phyloP scores from a whole-genome alignment of 2,797 vertebrate genomes.

The Falco naumanni region DNA sequence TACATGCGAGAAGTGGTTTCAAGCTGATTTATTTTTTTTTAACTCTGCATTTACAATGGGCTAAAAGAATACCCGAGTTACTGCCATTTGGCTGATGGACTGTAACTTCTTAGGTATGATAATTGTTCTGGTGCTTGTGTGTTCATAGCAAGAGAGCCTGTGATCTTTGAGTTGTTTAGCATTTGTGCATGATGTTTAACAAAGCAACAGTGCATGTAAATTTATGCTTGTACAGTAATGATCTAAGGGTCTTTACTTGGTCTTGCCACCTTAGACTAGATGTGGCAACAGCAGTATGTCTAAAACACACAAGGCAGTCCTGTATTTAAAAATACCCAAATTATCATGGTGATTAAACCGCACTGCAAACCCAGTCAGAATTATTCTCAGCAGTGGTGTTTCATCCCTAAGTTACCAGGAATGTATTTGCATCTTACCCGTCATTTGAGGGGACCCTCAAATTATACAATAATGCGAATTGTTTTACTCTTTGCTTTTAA shows the following conservation, averaged over 20 bases:
- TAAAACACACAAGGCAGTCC: background rate
- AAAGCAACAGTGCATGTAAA: background rate
- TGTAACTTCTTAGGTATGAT: background rate
- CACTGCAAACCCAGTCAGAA: background rate
- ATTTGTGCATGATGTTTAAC: background rate
- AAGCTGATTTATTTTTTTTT: background rate
- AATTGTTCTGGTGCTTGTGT: background rate
- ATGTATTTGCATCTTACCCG: background rate
- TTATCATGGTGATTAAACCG: background rate
- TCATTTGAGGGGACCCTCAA: background rate
- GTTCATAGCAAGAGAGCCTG: background rate
- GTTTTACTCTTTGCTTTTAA: conserved; percentile 1
- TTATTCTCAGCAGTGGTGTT: background rate
- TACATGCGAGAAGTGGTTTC: background rate
- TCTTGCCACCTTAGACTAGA: background rate
- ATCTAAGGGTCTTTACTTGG: background rate
- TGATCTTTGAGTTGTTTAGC: background rate
- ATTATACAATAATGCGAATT: background rate
- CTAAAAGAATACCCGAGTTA: background rate
- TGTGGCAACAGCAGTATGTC: background rate
- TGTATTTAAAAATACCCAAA: background rate
- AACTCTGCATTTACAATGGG: background rate
- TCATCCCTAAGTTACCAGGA: background rate
- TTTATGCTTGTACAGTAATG: background rate
- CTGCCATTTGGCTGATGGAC: background rate